These are phyloP conservation scores for Lagodon rhomboides DNA, from an alignment of 2,797 vertebrate species.

Conservation along the genomic window DNA sequence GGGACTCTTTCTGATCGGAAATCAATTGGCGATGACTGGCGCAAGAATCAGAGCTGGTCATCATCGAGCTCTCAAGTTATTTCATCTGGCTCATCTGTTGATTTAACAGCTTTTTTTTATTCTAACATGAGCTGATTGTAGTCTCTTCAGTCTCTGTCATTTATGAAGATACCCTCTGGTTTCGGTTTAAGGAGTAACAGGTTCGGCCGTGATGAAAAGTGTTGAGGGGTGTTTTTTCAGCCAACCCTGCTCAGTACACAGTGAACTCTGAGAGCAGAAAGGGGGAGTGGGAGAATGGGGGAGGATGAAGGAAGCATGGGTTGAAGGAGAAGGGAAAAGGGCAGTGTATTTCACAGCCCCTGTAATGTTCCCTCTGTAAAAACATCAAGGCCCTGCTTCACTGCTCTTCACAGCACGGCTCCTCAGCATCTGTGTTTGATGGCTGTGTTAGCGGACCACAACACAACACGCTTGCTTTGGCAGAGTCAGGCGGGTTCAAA, in stretches of 20 bases:
- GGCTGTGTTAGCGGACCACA: constrained; percentile 55
- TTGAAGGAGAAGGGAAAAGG: constrained; percentile 55
- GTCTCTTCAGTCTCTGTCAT: neutral
- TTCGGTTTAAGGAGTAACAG: constrained; percentile 1
- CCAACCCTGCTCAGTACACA: neutral
- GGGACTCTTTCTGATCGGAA: neutral
- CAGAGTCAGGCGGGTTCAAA: constrained; percentile 48
- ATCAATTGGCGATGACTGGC: neutral
- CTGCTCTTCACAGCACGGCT: constrained; percentile 63
- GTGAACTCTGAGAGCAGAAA: neutral
- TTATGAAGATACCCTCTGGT: neutral
- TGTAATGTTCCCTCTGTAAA: constrained; percentile 66
- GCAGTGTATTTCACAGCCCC: constrained; percentile 57
- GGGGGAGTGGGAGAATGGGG: neutral
- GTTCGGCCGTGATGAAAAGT: neutral
- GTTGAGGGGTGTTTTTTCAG: constrained; percentile 1
- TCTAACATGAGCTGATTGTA: neutral
- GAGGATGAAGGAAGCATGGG: constrained; percentile 26
- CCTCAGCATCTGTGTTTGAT: constrained; percentile 60
- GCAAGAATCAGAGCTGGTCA: too few relatives aligned
- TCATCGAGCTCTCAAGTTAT: too few relatives aligned
- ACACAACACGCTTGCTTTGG: constrained; percentile 33
- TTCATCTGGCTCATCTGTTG: too few relatives aligned
- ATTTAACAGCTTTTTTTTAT: neutral
- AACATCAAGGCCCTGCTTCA: constrained; percentile 71